Percentiles rank a stretch among this genome's conserved stretches.
Evolutionary conservation across 2,888 invertebrate genomes (phyloP).

Genomic region (Chrysina gloriosa): DNA sequence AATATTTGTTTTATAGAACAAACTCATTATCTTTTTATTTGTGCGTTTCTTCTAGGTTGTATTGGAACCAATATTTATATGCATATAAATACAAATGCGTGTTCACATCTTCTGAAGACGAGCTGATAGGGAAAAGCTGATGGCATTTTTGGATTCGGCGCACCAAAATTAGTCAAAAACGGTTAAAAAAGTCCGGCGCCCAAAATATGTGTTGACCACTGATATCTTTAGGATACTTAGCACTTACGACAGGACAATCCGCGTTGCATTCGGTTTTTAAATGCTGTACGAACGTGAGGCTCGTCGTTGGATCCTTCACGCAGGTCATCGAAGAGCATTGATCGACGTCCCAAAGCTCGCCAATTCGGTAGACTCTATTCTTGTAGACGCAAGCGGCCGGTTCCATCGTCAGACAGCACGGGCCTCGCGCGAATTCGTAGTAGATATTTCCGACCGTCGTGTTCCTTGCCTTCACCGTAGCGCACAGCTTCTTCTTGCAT

Average conservation of each 20-base stretch:
- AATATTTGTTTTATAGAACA: no score
- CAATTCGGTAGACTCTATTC: not conserved
- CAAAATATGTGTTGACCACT: no score
- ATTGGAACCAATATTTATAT: no score
- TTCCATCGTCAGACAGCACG: not conserved
- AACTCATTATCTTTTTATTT: no score
- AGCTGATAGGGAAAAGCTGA: no score
- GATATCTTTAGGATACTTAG: no score
- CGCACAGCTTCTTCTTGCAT: not conserved
- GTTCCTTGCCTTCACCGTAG: not conserved
- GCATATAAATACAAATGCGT: no score
- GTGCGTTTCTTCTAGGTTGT: no score
- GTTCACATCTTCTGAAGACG: no score
- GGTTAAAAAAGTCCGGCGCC: no score
- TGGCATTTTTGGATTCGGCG: no score
- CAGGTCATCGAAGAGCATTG: not conserved
- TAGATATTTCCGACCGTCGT: slow-evolving; percentile 3
- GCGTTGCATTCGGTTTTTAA: not conserved
- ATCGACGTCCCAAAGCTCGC: slow-evolving; percentile 12
- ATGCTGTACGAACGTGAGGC: not conserved
- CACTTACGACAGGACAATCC: slow-evolving; percentile 3
- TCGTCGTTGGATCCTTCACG: not conserved
- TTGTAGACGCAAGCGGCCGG: slow-evolving; percentile 1
- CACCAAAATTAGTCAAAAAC: no score
- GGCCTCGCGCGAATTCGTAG: not conserved